phyloP scores from a whole-genome alignment of 2,888 invertebrate species.

The Limnephilus auricula region DNA sequence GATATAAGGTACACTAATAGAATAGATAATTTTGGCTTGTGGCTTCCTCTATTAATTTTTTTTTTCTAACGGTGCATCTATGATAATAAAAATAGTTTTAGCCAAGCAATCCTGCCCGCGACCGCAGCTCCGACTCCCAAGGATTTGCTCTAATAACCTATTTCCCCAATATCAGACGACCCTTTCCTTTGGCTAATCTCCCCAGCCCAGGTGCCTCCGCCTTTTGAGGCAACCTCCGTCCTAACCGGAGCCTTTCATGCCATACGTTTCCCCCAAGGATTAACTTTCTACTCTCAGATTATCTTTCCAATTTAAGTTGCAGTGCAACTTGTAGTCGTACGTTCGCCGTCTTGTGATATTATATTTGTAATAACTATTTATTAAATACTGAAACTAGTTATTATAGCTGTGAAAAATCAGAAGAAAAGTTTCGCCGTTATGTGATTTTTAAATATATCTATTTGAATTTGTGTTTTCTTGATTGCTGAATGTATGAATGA shows the following conservation, averaged over 20 bases:
- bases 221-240: neutral
- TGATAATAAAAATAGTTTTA: neutral
- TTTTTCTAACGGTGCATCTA: neutral
- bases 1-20: no score
- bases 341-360: neutral
- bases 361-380: neutral
- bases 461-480: no score
- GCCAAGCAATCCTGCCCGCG: neutral
- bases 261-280: neutral
- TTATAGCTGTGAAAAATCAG: no score
- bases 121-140: neutral
- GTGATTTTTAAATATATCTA: no score
- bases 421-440: no score
- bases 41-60: no score
- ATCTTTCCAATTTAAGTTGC: neutral
- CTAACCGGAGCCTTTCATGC: neutral
- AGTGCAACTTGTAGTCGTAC: neutral
- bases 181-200: neutral
- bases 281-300: slow-evolving; percentile 2
- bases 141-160: slow-evolving; percentile 7
- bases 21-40: no score
- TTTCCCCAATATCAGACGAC: slow-evolving; percentile 8
- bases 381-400: neutral
- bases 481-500: no score
- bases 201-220: neutral